Percentiles rank a stretch among this genome's conserved stretches.
These are phyloP conservation scores for Epinotia demarniana DNA, from an alignment of 2,888 invertebrate species.

Conservation along the genomic window DNA sequence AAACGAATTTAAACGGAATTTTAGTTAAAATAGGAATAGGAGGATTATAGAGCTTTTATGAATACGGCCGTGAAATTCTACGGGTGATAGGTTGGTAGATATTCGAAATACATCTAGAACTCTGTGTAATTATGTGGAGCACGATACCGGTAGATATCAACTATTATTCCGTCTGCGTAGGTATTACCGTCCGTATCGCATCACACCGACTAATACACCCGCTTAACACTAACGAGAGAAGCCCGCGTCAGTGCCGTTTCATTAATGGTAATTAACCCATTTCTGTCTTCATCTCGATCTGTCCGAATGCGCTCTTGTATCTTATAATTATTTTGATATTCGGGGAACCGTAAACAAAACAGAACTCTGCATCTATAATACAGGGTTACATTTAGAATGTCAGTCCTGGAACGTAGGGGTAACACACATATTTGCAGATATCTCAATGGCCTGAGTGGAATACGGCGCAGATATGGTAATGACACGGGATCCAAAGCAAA, in stretches of 20 bases:
- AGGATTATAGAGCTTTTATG: too few relatives aligned
- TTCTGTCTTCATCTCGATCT: slow-evolving; percentile 49
- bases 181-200: slow-evolving; percentile 21
- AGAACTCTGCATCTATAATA: not conserved
- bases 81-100: too few relatives aligned
- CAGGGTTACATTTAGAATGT: slow-evolving; percentile 6
- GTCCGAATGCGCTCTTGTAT: slow-evolving; percentile 46
- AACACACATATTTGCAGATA: slow-evolving; percentile 50
- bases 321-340: slow-evolving; percentile 41
- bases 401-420: slow-evolving; percentile 8
- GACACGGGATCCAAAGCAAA: slow-evolving; percentile 45
- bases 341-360: not conserved
- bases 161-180: slow-evolving; percentile 8
- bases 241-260: slow-evolving; percentile 36
- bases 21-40: too few relatives aligned
- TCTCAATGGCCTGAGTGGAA: slow-evolving; percentile 50
- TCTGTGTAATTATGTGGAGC: not conserved
- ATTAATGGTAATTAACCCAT: slow-evolving; percentile 53
- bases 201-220: slow-evolving; percentile 20
- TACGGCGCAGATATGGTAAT: slow-evolving; percentile 51
- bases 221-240: slow-evolving; percentile 36
- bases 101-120: not conserved
- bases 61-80: too few relatives aligned
- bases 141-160: not conserved
- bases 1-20: too few relatives aligned